A percentile compares a stretch with the other conserved stretches of the same genome.
These are phyloP conservation scores for Penaeus chinensis DNA, from an alignment of 1,140 invertebrate genomes.

Conservation along the genomic window DNA sequence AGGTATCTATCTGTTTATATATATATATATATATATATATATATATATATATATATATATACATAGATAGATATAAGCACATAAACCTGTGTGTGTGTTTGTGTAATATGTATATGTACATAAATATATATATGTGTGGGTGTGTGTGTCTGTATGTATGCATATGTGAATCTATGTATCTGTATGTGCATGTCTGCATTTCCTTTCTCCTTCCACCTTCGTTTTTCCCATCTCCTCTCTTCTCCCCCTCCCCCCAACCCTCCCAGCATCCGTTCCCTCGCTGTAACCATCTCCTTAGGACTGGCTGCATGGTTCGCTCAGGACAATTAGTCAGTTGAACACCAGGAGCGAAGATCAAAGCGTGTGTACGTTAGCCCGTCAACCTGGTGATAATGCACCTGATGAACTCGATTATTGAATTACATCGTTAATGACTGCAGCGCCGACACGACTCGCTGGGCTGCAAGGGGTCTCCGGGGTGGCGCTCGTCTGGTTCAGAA, in stretches of 20 bases:
- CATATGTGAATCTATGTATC: too few species aligned
- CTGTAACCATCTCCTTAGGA: constrained; percentile 2
- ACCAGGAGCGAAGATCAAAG: constrained; percentile 49
- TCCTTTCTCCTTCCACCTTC: neutral
- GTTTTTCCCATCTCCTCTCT: neutral
- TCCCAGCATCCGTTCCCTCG: neutral
- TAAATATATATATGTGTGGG: too few species aligned
- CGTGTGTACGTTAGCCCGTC: constrained; percentile 46
- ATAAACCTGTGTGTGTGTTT: too few species aligned
- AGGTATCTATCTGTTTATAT: neutral
- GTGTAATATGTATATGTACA: too few species aligned
- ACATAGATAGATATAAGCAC: too few species aligned
- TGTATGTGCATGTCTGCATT: neutral
- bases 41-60: too few species aligned
- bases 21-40: too few species aligned
- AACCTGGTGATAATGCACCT: constrained; percentile 59
- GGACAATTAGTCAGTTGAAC: constrained; percentile 28
- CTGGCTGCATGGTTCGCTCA: constrained; percentile 15
- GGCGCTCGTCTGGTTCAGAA: too few species aligned
- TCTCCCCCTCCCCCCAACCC: neutral
- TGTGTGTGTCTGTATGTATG: too few species aligned
- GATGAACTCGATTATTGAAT: constrained; percentile 59
- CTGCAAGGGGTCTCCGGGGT: neutral
- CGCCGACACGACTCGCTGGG: neutral
- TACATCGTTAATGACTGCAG: constrained; percentile 53